These are phyloP conservation scores for Ommatoiulus sabulosus DNA, from an alignment of 2,888 invertebrate genomes.

Conservation along the genomic window DNA sequence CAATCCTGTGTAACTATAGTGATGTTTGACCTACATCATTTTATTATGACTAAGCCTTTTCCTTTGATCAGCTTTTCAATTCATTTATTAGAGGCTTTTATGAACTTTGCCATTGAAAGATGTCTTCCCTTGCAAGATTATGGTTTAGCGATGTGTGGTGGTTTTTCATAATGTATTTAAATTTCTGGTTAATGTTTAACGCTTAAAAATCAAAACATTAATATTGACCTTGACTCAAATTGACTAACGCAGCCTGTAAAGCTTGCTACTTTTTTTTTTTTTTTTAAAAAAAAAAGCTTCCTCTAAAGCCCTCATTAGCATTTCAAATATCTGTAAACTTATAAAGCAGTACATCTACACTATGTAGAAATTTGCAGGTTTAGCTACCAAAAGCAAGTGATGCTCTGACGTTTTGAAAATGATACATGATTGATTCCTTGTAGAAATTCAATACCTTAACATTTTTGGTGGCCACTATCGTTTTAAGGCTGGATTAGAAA, in stretches of 20 bases:
- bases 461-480: too few species aligned
- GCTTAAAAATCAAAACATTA: background rate
- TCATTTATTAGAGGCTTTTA: background rate
- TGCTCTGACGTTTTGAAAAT: too few species aligned
- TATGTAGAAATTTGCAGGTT: background rate
- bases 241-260: background rate
- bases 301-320: background rate
- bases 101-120: background rate
- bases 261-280: background rate
- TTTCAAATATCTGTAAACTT: too few species aligned
- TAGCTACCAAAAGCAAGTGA: background rate
- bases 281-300: too few species aligned
- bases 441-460: too few species aligned
- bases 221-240: background rate
- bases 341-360: too few species aligned
- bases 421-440: too few species aligned
- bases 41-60: conserved; percentile 39
- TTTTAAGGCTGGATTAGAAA: too few species aligned
- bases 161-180: background rate
- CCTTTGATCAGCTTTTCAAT: background rate
- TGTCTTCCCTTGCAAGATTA: background rate
- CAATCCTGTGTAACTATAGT: conserved; percentile 41
- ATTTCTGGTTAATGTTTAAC: background rate
- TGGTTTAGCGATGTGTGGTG: background rate
- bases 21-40: conserved; percentile 25